phyloP scores from a whole-genome alignment of 2,888 invertebrate genomes.

The Metacarcinus magister region DNA sequence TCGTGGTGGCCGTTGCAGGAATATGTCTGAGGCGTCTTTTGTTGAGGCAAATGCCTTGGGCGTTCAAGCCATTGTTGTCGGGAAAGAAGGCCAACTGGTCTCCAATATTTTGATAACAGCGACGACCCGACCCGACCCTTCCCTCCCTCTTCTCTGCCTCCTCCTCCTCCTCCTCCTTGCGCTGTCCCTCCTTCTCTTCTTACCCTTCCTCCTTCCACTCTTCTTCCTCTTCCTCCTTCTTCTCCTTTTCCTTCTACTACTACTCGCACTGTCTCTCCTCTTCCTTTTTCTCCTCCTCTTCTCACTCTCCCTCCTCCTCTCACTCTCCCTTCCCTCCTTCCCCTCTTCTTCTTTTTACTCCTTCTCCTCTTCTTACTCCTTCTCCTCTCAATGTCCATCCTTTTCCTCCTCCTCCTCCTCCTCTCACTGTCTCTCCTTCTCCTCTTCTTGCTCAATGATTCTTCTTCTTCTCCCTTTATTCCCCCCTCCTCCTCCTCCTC shows the following conservation, averaged over 20 bases:
- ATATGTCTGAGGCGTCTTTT: conserved; percentile 48
- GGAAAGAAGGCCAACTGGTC: conserved; percentile 34
- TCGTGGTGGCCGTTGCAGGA: conserved; percentile 38
- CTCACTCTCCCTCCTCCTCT: background rate
- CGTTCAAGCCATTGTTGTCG: conserved; percentile 36
- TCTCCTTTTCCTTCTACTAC: background rate
- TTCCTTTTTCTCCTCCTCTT: background rate
- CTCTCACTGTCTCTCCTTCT: background rate
- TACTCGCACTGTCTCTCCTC: background rate
- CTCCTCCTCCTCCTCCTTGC: background rate
- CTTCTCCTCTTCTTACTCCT: background rate
- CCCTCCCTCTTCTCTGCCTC: background rate
- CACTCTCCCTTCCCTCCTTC: background rate
- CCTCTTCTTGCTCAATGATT: background rate
- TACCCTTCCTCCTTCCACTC: background rate
- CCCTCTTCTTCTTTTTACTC: background rate
- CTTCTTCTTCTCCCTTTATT: background rate
- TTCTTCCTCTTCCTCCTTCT: background rate
- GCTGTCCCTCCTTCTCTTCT: background rate
- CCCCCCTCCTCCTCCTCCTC: background rate
- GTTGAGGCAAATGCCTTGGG: conserved; percentile 35
- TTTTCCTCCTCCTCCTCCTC: background rate
- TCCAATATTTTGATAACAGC: conserved; percentile 65
- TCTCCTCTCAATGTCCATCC: background rate
- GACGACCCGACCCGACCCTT: background rate